Conservation (phyloP, 2,797 vertebrate species). For the Thamnophis elegans region DNA sequence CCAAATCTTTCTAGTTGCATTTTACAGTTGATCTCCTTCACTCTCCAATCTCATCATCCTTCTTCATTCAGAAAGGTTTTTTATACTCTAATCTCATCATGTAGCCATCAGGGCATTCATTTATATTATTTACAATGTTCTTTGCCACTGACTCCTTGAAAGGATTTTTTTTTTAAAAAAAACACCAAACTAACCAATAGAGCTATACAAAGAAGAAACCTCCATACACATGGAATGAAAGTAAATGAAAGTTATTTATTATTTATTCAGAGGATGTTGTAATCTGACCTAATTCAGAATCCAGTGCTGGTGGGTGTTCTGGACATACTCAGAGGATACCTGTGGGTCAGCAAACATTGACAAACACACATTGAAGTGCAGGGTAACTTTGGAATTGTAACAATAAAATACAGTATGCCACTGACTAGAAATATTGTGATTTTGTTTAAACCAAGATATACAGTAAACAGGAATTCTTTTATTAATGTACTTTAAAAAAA, state of each 20-base stretch:
- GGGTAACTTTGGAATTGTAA: background rate
- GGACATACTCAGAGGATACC: background rate
- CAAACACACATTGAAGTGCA: background rate
- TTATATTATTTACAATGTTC: background rate
- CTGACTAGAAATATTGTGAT: background rate
- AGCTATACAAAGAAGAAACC: background rate
- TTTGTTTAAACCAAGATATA: background rate
- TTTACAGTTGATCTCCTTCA: background rate
- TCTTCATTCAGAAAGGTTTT: background rate
- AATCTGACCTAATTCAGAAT: background rate
- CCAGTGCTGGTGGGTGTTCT: background rate
- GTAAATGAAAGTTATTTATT: background rate
- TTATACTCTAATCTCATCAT: background rate
- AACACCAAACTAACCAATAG: background rate
- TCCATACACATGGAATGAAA: background rate
- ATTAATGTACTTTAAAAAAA: background rate
- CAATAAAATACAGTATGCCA: background rate
- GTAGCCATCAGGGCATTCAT: background rate
- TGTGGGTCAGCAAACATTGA: background rate
- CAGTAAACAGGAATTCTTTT: background rate
- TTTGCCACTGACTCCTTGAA: background rate
- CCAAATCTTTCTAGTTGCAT: background rate
- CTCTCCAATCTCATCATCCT: background rate
- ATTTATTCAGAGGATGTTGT: background rate
- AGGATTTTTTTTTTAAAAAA: background rate